phyloP scores from a whole-genome alignment of 2,113 vertebrate species.

The Ochotona princeps region DNA sequence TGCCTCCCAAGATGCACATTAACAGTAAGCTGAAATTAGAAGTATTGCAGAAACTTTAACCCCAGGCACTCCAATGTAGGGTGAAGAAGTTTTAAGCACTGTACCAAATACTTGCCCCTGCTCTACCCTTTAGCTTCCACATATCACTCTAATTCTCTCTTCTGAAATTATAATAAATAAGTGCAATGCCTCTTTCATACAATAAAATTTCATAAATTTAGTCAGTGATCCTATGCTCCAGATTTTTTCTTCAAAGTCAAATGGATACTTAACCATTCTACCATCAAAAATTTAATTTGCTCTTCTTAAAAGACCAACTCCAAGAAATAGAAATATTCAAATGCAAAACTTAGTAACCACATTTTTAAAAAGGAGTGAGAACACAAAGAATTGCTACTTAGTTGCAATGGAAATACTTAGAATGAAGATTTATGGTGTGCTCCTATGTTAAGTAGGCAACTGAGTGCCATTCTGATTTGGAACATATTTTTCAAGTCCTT shows the following conservation, averaged over 20 bases:
- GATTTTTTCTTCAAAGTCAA: conserved; percentile 21
- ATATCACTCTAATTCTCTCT: not conserved
- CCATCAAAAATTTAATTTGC: conserved; percentile 9
- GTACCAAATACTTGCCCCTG: too few relatives aligned
- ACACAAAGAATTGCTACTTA: not conserved
- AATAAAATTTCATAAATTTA: not conserved
- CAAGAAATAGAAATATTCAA: conserved; percentile 32
- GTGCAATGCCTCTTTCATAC: not conserved
- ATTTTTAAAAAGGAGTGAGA: conserved; percentile 33
- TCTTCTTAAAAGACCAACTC: conserved; percentile 11
- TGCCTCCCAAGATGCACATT: too few relatives aligned
- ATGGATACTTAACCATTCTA: conserved; percentile 22
- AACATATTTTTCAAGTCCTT: conserved; percentile 65
- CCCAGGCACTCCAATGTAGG: too few relatives aligned
- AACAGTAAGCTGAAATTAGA: too few relatives aligned
- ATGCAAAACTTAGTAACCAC: conserved; percentile 28
- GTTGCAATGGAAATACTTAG: not conserved
- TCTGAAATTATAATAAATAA: not conserved
- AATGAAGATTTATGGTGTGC: conserved; percentile 38
- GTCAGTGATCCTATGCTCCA: not conserved
- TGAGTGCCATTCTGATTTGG: conserved; percentile 40
- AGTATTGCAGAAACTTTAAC: too few relatives aligned
- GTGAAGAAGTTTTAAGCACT: too few relatives aligned
- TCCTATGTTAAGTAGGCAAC: conserved; percentile 61
- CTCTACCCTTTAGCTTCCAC: not conserved